Base-by-base conservation (phyloP, 2,113 vertebrate species). In the Myrmecophaga tridactyla region DNA sequence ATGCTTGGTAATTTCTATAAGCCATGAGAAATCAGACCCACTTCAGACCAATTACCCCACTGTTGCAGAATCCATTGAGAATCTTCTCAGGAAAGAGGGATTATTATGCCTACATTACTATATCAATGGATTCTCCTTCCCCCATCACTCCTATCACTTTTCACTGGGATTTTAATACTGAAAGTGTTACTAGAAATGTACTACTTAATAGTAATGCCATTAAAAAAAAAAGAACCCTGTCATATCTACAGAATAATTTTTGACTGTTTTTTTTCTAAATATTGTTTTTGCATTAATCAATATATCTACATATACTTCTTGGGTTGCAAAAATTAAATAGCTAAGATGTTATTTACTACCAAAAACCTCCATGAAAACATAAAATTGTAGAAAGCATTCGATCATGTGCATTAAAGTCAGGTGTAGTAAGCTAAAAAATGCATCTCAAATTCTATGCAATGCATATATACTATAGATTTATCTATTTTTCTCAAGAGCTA, bases 291-390 rank as follows among this genome's bases (percentile, higher is more conserved):
- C 13, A 65, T 87, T 81, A 86, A 88, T 58, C 63, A 89, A 9
- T 69, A 90, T 39, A 39, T 15, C 2, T 41, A 20, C 23, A 84
- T 41, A 29, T 5, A 90, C 60, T 88, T 78, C 76, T 15, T 14
- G 1, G 60, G 48, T 63, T 56, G 65, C 29, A 85, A 95, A 48
- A 85, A 90, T 60, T 87, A 89, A 95, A 96, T 70, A 94, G 76
- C 12, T 86, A 67, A 73, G 46, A 83, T 95, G 20, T 29, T 91
- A 48, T 46, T 77, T 53, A 69, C 60, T 43, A 69, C 53, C 36
- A 77, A 1, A 67, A 82, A 83, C 83, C 41, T 72, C 13, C 12
- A 7, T 39, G 36, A 94, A 88, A 76, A 48, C 12, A 84, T 17
- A 70, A 94, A 65, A 69, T 10, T 76, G 25, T 13, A 85, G 48